Conservation (phyloP, 2,888 invertebrate genomes). For the Apocheima hispidaria region DNA sequence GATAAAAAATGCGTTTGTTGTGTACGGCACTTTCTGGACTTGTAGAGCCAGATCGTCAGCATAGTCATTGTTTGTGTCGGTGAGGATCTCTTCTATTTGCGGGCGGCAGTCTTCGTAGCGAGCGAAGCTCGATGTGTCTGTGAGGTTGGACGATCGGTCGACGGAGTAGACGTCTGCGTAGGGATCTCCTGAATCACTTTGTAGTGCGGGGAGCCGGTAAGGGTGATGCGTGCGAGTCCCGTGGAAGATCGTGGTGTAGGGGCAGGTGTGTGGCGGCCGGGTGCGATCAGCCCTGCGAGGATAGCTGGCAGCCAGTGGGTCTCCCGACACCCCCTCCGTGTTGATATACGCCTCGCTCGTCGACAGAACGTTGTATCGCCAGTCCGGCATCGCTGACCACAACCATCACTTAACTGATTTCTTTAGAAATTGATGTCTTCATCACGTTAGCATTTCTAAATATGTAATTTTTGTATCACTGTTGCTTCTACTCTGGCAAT, state of each 20-base stretch:
- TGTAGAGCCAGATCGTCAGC: slow-evolving; percentile 67
- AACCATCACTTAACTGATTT: slow-evolving; percentile 73
- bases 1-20: slow-evolving; percentile 77
- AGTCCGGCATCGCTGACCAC: slow-evolving; percentile 81
- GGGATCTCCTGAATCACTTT: slow-evolving; percentile 75
- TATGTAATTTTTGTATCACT: slow-evolving; percentile 56
- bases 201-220: slow-evolving; percentile 67
- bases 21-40: slow-evolving; percentile 80
- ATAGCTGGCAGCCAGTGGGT: slow-evolving; percentile 80
- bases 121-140: slow-evolving; percentile 82
- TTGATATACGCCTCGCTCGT: slow-evolving; percentile 83
- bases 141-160: slow-evolving; percentile 79
- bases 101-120: slow-evolving; percentile 79
- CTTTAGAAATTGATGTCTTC: slow-evolving; percentile 52
- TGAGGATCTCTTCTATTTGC: slow-evolving; percentile 63
- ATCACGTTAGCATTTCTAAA: slow-evolving; percentile 48
- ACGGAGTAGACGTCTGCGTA: slow-evolving; percentile 79
- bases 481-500: slow-evolving; percentile 52
- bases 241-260: slow-evolving; percentile 80
- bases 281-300: slow-evolving; percentile 84
- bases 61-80: slow-evolving; percentile 58
- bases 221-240: slow-evolving; percentile 69
- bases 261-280: slow-evolving; percentile 78
- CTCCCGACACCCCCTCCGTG: slow-evolving; percentile 65
- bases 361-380: slow-evolving; percentile 85